Evolutionary conservation across 2,888 invertebrate species (phyloP).

Genomic region (Meghimatium bilineatum): DNA sequence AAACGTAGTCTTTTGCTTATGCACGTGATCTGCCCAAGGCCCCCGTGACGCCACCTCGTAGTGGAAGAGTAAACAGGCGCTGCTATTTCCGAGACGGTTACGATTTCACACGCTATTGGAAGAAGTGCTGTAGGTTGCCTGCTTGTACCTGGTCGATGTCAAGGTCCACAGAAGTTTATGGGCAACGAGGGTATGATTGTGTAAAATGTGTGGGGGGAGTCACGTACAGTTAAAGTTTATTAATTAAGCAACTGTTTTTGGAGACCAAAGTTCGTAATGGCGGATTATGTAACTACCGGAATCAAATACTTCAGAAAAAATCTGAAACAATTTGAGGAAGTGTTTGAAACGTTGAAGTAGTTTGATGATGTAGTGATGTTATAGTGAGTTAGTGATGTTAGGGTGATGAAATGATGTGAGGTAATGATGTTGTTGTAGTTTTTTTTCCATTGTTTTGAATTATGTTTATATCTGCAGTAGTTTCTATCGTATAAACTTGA

Average conservation of each 20-base stretch:
- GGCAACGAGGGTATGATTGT: slow-evolving; percentile 21
- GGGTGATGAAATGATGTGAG: too few species aligned
- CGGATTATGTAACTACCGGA: background rate
- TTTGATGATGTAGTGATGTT: too few species aligned
- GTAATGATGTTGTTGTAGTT: too few species aligned
- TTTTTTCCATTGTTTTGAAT: too few species aligned
- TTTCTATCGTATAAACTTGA: too few species aligned
- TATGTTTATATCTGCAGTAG: too few species aligned
- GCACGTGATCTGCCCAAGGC: slow-evolving; percentile 27
- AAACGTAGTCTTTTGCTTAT: slow-evolving; percentile 27
- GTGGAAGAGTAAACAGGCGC: slow-evolving; percentile 25
- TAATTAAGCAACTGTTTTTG: background rate
- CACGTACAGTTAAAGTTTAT: slow-evolving; percentile 9
- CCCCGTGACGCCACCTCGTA: slow-evolving; percentile 17
- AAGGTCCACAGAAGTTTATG: slow-evolving; percentile 24
- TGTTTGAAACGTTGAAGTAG: too few species aligned
- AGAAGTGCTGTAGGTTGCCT: slow-evolving; percentile 9
- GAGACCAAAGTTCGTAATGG: background rate
- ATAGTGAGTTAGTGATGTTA: too few species aligned
- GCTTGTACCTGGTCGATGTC: slow-evolving; percentile 32
- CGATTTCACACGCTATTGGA: slow-evolving; percentile 33
- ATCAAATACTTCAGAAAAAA: too few species aligned
- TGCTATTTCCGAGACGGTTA: slow-evolving; percentile 32
- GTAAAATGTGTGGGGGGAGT: slow-evolving; percentile 15
- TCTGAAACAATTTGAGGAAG: too few species aligned